Evolutionary conservation across 2,888 invertebrate genomes (phyloP).

Genomic region (Drosophila pegasa): DNA sequence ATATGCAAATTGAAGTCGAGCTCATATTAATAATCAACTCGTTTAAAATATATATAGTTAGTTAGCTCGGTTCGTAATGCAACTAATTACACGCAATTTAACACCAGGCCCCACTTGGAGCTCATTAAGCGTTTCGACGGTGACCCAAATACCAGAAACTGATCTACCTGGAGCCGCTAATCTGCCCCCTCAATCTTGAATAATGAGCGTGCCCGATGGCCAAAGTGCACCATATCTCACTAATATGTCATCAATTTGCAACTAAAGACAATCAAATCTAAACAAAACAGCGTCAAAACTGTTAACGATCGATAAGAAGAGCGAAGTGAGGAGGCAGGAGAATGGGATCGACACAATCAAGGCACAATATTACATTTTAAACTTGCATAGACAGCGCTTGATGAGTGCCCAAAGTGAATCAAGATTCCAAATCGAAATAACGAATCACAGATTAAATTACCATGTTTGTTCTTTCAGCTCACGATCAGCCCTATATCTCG

Average conservation of each 20-base stretch:
- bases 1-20: background rate
- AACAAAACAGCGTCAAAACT: constrained; percentile 78
- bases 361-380: constrained; percentile 65
- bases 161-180: constrained; percentile 26
- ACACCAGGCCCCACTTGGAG: constrained; percentile 32
- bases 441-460: constrained; percentile 76
- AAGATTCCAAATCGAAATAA: constrained; percentile 66
- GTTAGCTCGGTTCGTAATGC: background rate
- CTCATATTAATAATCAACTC: background rate
- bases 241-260: constrained; percentile 81
- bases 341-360: constrained; percentile 56
- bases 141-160: constrained; percentile 34
- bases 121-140: background rate
- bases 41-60: background rate
- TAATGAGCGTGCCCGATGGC: constrained; percentile 40
- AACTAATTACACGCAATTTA: constrained; percentile 40
- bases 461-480: constrained; percentile 56
- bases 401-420: constrained; percentile 78
- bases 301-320: constrained; percentile 52
- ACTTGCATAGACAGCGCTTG: constrained; percentile 70
- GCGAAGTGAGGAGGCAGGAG: background rate
- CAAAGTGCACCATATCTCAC: constrained; percentile 51
- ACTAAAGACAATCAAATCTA: constrained; percentile 73
- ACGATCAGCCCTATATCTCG: constrained; percentile 12
- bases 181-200: constrained; percentile 47